phyloP scores from a whole-genome alignment of 2,113 vertebrate genomes.

The Loxodonta africana region DNA sequence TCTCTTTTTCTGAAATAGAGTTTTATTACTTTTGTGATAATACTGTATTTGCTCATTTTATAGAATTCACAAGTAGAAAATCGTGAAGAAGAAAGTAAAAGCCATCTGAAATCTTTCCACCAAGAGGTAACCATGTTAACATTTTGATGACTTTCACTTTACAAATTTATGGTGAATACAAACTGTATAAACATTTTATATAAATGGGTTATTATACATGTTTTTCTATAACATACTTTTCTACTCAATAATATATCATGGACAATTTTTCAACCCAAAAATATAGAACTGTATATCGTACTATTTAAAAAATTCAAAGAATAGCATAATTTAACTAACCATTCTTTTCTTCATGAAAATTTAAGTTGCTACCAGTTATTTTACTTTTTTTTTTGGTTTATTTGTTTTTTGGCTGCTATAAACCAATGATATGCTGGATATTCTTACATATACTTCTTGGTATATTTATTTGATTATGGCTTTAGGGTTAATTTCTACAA shows the following conservation, averaged over 20 bases:
- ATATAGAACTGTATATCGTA: not conserved
- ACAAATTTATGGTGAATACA: not conserved
- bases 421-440: not conserved
- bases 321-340: not conserved
- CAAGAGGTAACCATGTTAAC: not conserved
- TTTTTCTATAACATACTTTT: constrained; percentile 8
- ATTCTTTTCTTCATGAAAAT: not conserved
- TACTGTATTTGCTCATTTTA: not conserved
- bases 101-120: not conserved
- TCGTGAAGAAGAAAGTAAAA: constrained; percentile 13
- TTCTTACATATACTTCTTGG: not conserved
- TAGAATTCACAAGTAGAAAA: not conserved
- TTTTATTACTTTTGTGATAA: not conserved
- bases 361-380: not conserved
- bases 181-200: not conserved
- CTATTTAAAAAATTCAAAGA: not conserved
- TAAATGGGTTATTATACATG: not conserved
- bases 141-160: not conserved
- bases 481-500: not conserved
- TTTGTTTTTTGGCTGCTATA: not conserved
- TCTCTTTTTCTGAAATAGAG: not conserved
- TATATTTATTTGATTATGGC: not conserved
- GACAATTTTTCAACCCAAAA: not conserved
- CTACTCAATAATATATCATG: not conserved
- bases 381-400: not conserved